Base-by-base conservation (phyloP, 2,888 invertebrate genomes). In the Celastrina argiolus region DNA sequence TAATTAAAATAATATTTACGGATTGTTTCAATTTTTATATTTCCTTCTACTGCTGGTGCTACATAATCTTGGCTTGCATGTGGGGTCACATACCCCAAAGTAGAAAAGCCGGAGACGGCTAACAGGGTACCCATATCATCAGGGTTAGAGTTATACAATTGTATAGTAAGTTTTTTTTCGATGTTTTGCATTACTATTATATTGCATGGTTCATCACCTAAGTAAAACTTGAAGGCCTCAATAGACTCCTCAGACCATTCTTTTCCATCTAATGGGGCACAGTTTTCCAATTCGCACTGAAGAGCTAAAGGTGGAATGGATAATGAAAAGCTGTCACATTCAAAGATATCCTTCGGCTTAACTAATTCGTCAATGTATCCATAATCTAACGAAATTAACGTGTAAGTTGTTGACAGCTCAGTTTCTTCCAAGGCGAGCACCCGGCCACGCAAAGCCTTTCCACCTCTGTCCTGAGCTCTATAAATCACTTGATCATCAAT, bases 81-180 rank as follows among this genome's bases (percentile, higher is more conserved):
- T 65, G 74, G 74, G 5, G 66, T 56, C 5, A 58, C 69, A 66
- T 72, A 76, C 0, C 77, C 76, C 16, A 75, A 59, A 14, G 70
- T 71, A 4, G 75, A 70, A 65, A 71, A 74, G 4, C 71, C 76
- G n/a, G 74, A 72, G 10, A 75, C 65, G 0, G 75, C 75, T 7
- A 80, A 42, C 72, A 79, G 72, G 18, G 75, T 77, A 0, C 76
- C 71, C 26, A 80, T 75, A 64, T 79, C 78, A 66, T 78, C 73
- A 4, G 78, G 76, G 22, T 74, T 72, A 3, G 74, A 69, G 42
- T 79, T 78, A 39, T 67, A 56, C 22, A 79, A 65, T 39, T 74
- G 71, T 3, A 79, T 77, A 7, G 73, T 64, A 14, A 76, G 69
- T 16, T 72, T 69, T 6, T 72, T 69, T 0, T 65, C n/a, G 2